Base-by-base conservation (phyloP, 2,888 invertebrate genomes). In the Stenodera caucasica region DNA sequence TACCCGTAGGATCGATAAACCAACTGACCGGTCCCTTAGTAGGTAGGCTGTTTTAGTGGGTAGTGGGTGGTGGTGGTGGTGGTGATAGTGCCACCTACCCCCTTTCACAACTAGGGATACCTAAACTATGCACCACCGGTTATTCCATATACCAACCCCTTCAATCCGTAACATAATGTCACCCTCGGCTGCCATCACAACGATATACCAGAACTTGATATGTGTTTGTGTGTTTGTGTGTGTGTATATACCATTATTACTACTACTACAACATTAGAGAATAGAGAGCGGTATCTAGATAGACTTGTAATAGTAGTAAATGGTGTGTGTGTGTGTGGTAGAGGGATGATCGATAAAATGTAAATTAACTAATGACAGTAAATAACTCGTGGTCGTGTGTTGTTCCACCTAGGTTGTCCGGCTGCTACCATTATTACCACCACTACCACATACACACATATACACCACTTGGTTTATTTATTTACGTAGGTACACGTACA, bases 1-100 rank as follows among this genome's bases (percentile, higher is more conserved):
- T n/a, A n/a, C n/a, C n/a, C n/a, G n/a, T n/a, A n/a, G 21, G 71
- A 73, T 74, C 74, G 70, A 72, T 73, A 75, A 45, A 55, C 40
- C 57, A 21, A 63, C 63, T 58, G 59, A 59, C 65, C 65, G n/a
- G 49, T 58, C 66, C 64, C 55, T 49, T 32, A 57, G 57, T n/a
- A n/a, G n/a, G n/a, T n/a, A n/a, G n/a, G n/a, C n/a, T n/a, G n/a
- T n/a, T n/a, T n/a, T n/a, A n/a, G 63, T 50, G 29, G 21, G 14
- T 53, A 23, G 23, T 54, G 57, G 51, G 58, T 37, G 26, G 18
- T 33, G 56, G 58, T 37, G 30, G 11, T 55, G 29, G 40, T 18
- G 40, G 15, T 18, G 21, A 21, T 21, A 45, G 55, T 45, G 26
- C 53, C 21, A 45, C 32, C 32, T 11, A 3, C 11, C 7, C 9